Evolutionary conservation across 2,888 invertebrate genomes (phyloP).

Genomic region (Eulithis prunata): DNA sequence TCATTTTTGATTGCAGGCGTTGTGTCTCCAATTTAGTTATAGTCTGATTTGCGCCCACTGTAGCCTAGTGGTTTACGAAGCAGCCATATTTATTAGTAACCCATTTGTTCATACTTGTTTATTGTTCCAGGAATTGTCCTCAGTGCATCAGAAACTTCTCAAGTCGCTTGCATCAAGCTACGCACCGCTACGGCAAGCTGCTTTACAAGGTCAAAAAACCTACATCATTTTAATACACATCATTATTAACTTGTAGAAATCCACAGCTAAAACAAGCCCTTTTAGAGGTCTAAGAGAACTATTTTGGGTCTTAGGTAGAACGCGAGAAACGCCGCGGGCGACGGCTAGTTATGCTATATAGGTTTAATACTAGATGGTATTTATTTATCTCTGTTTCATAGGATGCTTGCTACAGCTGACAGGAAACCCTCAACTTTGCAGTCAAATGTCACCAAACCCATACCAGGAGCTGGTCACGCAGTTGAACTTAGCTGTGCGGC

Average conservation of each 20-base stretch:
- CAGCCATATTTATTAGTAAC: too few species aligned
- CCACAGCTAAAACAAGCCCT: too few species aligned
- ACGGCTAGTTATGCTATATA: too few species aligned
- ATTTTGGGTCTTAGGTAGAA: too few species aligned
- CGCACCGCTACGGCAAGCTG: conserved; percentile 75
- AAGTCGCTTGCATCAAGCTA: conserved; percentile 71
- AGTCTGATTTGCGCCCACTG: too few species aligned
- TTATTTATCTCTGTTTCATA: background rate
- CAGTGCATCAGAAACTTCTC: conserved; percentile 72
- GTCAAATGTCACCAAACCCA: conserved; percentile 47
- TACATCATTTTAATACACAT: background rate
- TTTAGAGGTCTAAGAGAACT: too few species aligned
- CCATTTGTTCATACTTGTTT: background rate
- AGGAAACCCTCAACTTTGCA: conserved; percentile 44
- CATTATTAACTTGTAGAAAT: background rate
- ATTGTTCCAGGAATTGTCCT: conserved; percentile 62
- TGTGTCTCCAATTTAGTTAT: too few species aligned
- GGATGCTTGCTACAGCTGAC: conserved; percentile 67
- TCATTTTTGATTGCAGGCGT: too few species aligned
- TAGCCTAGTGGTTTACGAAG: too few species aligned
- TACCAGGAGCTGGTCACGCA: conserved; percentile 63
- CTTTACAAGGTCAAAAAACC: conserved; percentile 60
- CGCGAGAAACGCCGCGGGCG: too few species aligned
- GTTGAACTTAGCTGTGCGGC: conserved; percentile 56
- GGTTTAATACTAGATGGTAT: too few species aligned